Conservation (phyloP, 2,797 vertebrate genomes). For the Falco novaeseelandiae region DNA sequence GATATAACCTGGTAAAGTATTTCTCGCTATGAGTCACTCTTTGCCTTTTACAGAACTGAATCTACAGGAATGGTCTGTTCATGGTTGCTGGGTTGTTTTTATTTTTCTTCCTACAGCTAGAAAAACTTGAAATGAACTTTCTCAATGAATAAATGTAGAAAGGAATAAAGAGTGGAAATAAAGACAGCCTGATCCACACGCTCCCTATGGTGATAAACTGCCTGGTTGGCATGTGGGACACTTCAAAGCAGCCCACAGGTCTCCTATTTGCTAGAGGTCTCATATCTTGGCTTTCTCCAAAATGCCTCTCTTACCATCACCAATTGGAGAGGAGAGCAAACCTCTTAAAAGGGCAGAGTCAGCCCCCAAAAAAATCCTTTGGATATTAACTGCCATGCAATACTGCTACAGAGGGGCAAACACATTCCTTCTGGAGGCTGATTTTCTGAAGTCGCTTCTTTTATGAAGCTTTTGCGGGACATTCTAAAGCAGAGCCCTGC, state of each 20-base stretch:
- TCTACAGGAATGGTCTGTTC: neutral
- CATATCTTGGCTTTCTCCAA: neutral
- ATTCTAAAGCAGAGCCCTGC: neutral
- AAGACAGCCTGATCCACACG: neutral
- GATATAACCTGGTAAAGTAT: slow-evolving; percentile 39
- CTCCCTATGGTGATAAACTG: neutral
- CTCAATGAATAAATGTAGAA: neutral
- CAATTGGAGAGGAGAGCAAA: neutral
- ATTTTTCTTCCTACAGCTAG: neutral
- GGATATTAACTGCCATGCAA: neutral
- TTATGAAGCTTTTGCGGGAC: neutral
- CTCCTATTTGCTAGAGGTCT: neutral
- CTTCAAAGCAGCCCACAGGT: neutral
- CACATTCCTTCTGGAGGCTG: neutral
- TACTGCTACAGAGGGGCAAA: neutral
- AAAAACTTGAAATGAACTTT: neutral
- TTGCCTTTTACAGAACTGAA: slow-evolving; percentile 10
- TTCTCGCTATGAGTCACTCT: slow-evolving; percentile 37
- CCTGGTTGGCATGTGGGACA: neutral
- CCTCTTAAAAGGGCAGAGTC: neutral
- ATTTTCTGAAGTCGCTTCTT: neutral
- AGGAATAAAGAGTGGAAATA: neutral
- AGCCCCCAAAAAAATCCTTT: neutral
- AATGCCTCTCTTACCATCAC: neutral
- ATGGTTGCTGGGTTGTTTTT: neutral